Conservation (phyloP, 2,113 vertebrate genomes). For the rat (Rattus norvegicus) region DNA sequence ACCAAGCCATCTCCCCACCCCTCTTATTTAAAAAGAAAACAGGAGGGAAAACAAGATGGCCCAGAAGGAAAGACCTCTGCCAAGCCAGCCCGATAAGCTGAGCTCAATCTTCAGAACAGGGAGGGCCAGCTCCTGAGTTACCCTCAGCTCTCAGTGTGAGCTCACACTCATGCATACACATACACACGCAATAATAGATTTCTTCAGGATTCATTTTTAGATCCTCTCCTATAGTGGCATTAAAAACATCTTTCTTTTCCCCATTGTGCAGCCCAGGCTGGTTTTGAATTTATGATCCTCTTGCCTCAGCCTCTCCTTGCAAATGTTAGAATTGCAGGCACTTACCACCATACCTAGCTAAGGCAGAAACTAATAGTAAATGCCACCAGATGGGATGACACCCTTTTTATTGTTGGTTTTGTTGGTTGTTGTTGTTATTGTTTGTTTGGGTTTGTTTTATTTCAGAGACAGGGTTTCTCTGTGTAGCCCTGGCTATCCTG, state of each 20-base stretch:
- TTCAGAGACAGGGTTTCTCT: not conserved
- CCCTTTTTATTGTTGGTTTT: not conserved
- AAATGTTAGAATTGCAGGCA: not conserved
- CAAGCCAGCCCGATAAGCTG: no score
- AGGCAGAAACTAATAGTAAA: not conserved
- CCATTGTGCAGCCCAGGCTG: not conserved
- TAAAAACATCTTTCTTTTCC: not conserved
- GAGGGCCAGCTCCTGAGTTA: not conserved
- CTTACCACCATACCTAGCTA: not conserved
- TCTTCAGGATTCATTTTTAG: slow-evolving; percentile 51
- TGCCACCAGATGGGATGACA: not conserved
- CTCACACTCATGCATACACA: not conserved
- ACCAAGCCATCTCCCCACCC: not conserved
- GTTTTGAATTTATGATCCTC: not conserved
- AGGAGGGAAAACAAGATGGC: not conserved
- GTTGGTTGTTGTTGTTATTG: not conserved
- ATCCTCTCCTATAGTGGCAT: not conserved
- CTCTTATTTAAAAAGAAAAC: not conserved
- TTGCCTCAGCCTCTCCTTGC: not conserved
- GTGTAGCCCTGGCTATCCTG: not conserved
- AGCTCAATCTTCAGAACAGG: not conserved
- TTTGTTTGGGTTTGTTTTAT: not conserved
- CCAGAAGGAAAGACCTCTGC: not conserved
- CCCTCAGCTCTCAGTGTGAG: not conserved
- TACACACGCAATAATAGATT: not conserved